phyloP scores from a whole-genome alignment of 2,797 vertebrate genomes.

The Enteromius trimaculatus region DNA sequence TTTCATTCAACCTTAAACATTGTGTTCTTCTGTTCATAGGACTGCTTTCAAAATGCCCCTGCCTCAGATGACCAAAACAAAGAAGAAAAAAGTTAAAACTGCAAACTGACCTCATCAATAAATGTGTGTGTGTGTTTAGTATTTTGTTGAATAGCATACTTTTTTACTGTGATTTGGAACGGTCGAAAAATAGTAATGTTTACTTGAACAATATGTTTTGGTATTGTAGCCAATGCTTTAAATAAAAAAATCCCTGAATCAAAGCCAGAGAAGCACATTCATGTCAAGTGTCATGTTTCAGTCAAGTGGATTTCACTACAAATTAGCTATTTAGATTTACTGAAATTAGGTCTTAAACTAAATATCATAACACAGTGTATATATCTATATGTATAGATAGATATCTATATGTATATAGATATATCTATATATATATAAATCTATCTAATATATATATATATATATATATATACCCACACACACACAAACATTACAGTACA shows the following conservation, averaged over 20 bases:
- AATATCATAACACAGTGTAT: neutral
- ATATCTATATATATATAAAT: too few species aligned
- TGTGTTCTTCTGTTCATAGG: conserved; percentile 72
- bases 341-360: neutral
- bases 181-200: too few species aligned
- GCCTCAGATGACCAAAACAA: conserved; percentile 93
- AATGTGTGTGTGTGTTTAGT: neutral
- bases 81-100: conserved; percentile 93
- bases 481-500: neutral
- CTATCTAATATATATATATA: too few species aligned
- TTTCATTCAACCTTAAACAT: neutral
- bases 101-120: conserved; percentile 65
- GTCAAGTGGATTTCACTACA: neutral
- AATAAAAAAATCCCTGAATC: neutral
- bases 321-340: neutral
- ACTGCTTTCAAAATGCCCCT: conserved; percentile 97
- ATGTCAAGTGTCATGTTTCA: neutral
- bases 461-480: too few species aligned
- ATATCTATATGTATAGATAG: too few species aligned
- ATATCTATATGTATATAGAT: too few species aligned
- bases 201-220: neutral
- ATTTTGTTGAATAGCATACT: neutral
- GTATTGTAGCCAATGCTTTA: neutral
- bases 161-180: neutral
- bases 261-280: neutral